Percentiles rank a stretch among this genome's conserved stretches.
Conservation (phyloP, 1,140 invertebrate species). For the Phthorimaea operculella region DNA sequence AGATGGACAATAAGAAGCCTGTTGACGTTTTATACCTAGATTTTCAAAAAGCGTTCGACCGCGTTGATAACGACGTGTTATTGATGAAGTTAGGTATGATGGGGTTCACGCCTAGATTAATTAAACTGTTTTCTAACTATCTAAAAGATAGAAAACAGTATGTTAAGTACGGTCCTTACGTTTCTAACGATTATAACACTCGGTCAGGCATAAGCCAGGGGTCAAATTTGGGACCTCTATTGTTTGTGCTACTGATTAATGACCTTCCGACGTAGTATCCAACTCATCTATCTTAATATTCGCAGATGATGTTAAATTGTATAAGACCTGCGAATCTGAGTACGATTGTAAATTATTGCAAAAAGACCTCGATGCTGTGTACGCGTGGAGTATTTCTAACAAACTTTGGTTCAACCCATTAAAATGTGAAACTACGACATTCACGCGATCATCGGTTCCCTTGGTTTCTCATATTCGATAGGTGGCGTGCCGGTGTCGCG, state of each 20-base stretch:
- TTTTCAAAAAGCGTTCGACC: not conserved
- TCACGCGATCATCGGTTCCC: not conserved
- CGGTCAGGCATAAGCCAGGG: constrained; percentile 8
- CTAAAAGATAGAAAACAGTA: not conserved
- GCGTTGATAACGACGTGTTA: not conserved
- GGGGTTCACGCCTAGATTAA: not conserved
- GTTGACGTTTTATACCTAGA: constrained; percentile 1
- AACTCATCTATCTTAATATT: not conserved
- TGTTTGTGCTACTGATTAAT: constrained; percentile 5
- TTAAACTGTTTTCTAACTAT: constrained; percentile 2
- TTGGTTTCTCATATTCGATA: not conserved
- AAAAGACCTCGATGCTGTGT: not conserved
- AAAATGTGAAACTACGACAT: not conserved
- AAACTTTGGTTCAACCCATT: not conserved
- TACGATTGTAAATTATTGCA: not conserved
- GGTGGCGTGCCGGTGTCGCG: not conserved
- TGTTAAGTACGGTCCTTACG: constrained; percentile 2
- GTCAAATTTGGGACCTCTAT: constrained; percentile 1
- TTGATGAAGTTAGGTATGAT: not conserved
- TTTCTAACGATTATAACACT: not conserved
- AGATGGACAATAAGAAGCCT: not conserved
- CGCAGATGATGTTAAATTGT: constrained; percentile 7
- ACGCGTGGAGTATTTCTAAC: not conserved
- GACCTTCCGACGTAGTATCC: not conserved
- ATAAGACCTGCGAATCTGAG: too few species aligned